phyloP scores from a whole-genome alignment of 2,113 vertebrate species.

The Amazona vittata region DNA sequence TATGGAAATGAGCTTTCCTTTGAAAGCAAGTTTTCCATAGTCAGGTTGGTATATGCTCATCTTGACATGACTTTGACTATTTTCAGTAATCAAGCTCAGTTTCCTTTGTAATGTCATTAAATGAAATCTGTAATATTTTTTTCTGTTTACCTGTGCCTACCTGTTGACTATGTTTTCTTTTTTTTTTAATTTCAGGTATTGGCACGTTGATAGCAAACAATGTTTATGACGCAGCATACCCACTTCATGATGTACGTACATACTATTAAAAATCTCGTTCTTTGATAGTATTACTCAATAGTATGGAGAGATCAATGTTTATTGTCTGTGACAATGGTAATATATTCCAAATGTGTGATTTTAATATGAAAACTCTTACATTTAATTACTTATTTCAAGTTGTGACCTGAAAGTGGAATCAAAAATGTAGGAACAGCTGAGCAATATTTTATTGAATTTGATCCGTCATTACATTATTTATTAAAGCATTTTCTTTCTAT shows the following conservation, averaged over 20 bases:
- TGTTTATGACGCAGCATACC: slow-evolving; percentile 91
- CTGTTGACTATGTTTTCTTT: background rate
- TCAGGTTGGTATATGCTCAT: background rate
- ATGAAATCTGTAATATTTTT: background rate
- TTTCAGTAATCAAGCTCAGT: background rate
- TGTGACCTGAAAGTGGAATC: background rate
- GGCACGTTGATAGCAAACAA: slow-evolving; percentile 89
- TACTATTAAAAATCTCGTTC: background rate
- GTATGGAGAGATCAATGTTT: background rate
- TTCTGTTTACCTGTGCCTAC: background rate
- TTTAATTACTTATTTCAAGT: background rate
- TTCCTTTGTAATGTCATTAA: background rate
- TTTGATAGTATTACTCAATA: background rate
- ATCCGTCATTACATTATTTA: background rate
- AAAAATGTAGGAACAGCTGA: background rate
- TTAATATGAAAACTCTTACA: background rate
- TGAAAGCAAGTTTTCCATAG: background rate
- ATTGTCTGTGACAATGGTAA: background rate
- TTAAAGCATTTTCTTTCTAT: background rate
- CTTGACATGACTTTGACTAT: background rate
- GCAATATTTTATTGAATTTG: background rate
- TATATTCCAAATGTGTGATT: background rate
- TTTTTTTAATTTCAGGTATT: slow-evolving; percentile 81
- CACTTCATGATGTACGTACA: slow-evolving; percentile 93
- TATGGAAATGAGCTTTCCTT: background rate